Percentiles rank a stretch among this genome's conserved stretches.
These are phyloP conservation scores for Apodemus speciosus DNA, from an alignment of 2,113 vertebrate species.

Conservation along the genomic window DNA sequence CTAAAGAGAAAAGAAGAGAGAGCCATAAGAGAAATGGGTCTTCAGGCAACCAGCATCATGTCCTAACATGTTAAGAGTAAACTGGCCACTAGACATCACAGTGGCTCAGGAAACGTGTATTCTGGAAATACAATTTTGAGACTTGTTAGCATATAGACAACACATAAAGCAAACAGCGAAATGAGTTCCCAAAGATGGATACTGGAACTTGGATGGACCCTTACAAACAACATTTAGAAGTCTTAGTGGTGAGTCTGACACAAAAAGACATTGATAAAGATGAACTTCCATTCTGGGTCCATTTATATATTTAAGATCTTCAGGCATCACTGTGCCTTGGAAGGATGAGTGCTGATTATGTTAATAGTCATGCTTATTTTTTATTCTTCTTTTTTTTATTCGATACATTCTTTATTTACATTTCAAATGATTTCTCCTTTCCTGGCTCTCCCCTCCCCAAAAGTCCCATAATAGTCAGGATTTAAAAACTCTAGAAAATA, in stretches of 20 bases:
- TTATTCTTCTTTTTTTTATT: no score
- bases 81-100: neutral
- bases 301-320: neutral
- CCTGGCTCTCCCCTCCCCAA: no score
- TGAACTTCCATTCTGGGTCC: neutral
- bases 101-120: neutral
- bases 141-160: neutral
- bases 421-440: no score
- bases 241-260: neutral
- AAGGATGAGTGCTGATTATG: neutral
- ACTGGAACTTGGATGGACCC: neutral
- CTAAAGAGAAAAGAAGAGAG: neutral
- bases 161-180: neutral
- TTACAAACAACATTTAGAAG: neutral
- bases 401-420: no score
- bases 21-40: neutral
- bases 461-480: no score
- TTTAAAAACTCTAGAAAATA: constrained; percentile 51
- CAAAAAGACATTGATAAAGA: neutral
- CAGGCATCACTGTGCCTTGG: neutral
- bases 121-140: neutral
- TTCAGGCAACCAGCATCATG: neutral
- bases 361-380: constrained; percentile 15
- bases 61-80: neutral
- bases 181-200: neutral